phyloP scores from a whole-genome alignment of 2,797 vertebrate species.

The Chlorospingus semifuscus region DNA sequence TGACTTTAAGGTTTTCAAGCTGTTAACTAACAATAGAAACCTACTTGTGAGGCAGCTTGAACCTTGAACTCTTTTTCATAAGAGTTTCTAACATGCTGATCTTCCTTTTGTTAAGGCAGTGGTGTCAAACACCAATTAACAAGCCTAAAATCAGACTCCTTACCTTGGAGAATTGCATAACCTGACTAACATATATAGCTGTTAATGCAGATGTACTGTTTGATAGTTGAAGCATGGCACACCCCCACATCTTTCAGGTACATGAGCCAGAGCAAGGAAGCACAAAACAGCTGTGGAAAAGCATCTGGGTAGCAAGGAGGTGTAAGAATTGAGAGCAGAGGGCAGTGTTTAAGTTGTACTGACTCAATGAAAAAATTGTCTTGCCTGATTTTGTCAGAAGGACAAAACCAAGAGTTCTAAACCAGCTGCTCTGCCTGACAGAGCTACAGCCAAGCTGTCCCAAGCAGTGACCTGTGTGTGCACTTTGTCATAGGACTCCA shows the following conservation, averaged over 20 bases:
- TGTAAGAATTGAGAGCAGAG: not conserved
- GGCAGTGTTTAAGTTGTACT: not conserved
- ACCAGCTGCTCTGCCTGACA: accelerated
- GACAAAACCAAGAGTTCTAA: not conserved
- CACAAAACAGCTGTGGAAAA: not conserved
- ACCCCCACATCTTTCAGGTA: not conserved
- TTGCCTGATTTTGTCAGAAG: not conserved
- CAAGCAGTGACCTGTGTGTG: accelerated
- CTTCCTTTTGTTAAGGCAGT: not conserved
- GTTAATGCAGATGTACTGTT: not conserved
- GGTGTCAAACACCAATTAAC: not conserved
- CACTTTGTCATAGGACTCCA: accelerated
- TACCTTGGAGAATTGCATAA: not conserved
- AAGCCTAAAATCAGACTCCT: not conserved
- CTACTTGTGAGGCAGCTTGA: slow-evolving; percentile 32
- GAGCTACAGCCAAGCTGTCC: not conserved
- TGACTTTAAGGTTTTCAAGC: slow-evolving; percentile 23
- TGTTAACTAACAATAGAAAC: not conserved
- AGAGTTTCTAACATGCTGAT: not conserved
- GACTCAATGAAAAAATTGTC: not conserved
- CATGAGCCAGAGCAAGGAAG: not conserved
- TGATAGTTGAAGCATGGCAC: not conserved
- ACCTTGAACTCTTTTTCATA: not conserved
- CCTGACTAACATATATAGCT: not conserved
- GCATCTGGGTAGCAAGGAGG: not conserved